Base-by-base conservation (phyloP, 2,888 invertebrate species). In the Carpatolechia fugitivella region DNA sequence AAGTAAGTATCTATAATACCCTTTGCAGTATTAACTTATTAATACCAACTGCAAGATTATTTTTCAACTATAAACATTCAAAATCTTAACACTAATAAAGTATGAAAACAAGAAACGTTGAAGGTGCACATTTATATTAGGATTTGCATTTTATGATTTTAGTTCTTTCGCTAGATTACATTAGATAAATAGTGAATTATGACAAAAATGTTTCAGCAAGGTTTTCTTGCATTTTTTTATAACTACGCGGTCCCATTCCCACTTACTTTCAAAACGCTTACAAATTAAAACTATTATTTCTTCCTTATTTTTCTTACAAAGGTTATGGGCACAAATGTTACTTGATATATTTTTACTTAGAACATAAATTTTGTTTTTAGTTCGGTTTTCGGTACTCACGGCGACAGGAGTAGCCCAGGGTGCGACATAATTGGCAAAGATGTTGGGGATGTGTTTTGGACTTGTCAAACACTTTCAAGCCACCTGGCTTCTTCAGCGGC, bases 381-480 rank as follows among this genome's bases (percentile, higher is more conserved):
- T n/a, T n/a, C n/a, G n/a, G n/a, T n/a, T n/a, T n/a, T n/a, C n/a
- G n/a, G 84, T 74, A 93, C 57, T 89, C 93, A 57, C 94, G 90
- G 58, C 96, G 91, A 74, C 97, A 97, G 82, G 97, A 97, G 79
- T 93, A 96, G 0, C 97, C 97, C 0, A 97, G 91, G 11, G 93
- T 92, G 73, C 95, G 95, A 76, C 97, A 97, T 74, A 96, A 97
- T 84, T 97, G 95, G 82, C 97, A 97, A 38, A 97, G 91, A 72
- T 95, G 94, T 71, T 97, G 96, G 0, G 97, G 97, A 72, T 97
- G 97, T 0, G 95, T 95, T 85, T 97, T 97, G 57, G 95, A 96
- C 83, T 97, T 96, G 80, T 97, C 97, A 14, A 96, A 96, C 20
- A 97, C 96, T 72, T 97, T 97, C 67, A 97, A 80, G 0, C 97